These are phyloP conservation scores for Acronicta alni DNA, from an alignment of 2,888 invertebrate genomes.

Conservation along the genomic window DNA sequence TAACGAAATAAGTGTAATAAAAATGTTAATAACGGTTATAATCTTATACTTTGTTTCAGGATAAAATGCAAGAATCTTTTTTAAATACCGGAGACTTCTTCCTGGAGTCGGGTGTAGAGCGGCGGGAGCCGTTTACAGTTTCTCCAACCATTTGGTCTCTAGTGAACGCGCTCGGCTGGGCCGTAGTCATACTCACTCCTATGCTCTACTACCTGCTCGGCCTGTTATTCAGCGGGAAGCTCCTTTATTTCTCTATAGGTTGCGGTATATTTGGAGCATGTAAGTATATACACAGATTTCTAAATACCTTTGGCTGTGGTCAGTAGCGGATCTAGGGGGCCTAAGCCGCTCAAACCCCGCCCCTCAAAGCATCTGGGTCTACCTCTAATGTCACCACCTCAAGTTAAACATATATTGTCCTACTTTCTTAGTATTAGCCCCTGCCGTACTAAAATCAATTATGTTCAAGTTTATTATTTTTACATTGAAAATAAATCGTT, in stretches of 20 bases:
- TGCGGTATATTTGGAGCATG: conserved; percentile 92
- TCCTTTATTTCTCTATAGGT: conserved; percentile 92
- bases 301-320: too few species aligned
- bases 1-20: too few species aligned
- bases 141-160: conserved; percentile 91
- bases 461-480: too few species aligned
- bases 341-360: too few species aligned
- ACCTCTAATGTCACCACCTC: too few species aligned
- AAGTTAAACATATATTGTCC: too few species aligned
- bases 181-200: conserved; percentile 91
- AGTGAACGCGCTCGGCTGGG: conserved; percentile 93
- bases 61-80: conserved; percentile 93
- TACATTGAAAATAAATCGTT: too few species aligned
- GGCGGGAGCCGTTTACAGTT: conserved; percentile 89
- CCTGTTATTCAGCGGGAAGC: conserved; percentile 92
- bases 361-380: too few species aligned
- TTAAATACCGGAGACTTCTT: conserved; percentile 94
- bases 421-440: too few species aligned
- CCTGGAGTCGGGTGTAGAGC: conserved; percentile 92
- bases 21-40: too few species aligned
- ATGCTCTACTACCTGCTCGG: conserved; percentile 92
- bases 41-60: conserved; percentile 89
- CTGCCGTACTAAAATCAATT: too few species aligned
- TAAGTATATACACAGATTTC: conserved; percentile 87
- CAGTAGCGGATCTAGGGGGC: too few species aligned